Base-by-base conservation (phyloP, 2,888 invertebrate species). In the Drosophila fungiperda region DNA sequence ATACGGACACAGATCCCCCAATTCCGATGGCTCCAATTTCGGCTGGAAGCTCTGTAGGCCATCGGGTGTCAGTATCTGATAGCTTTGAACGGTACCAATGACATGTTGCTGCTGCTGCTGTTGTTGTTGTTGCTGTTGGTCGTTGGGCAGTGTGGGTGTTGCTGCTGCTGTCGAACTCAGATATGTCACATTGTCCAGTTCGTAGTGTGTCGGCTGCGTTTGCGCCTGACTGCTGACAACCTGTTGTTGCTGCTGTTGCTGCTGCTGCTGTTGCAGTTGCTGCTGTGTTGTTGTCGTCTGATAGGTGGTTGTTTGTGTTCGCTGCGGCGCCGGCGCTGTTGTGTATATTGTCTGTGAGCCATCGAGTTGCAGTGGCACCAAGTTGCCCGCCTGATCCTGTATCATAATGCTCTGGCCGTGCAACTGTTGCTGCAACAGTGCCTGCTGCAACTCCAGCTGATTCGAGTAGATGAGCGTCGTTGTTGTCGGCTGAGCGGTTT, bases 371-470 rank as follows among this genome's bases (percentile, higher is more conserved):
- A 92, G 77, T 0, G 93, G 92, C 70, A 92, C 89, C 55, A 92
- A 80, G 55, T 92, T 92, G 35, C 92, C 93, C 1, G 91, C 91
- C 65, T 92, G 93, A 74, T 92, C 91, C 81, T 92, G 92, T 49
- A 92, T 92, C 89, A 92, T 92, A 17, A 92, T 92, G 74, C 91
- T 92, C 65, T 92, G 92, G 7, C 92, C 92, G 45, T 92, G 92
- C 74, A 92, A 69, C 69, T 92, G 92, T 38, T 92, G 92, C 68
- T 92, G 92, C 60, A 92, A 60, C 73, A 92, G 68, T 4, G 92
- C 93, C 63, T 92, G 93, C 62, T 92, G 92, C 76, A 92, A 73
- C 67, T 92, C 92, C 73, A 92, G 83, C 77, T 92, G 92, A 73
- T 92, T 92, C 0, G 93, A 92, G 61, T 92, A 92, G 68, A 92